Percentiles rank a stretch among this genome's conserved stretches.
These are phyloP conservation scores for Chrysomela aeneicollis DNA, from an alignment of 2,888 invertebrate species.

Conservation along the genomic window DNA sequence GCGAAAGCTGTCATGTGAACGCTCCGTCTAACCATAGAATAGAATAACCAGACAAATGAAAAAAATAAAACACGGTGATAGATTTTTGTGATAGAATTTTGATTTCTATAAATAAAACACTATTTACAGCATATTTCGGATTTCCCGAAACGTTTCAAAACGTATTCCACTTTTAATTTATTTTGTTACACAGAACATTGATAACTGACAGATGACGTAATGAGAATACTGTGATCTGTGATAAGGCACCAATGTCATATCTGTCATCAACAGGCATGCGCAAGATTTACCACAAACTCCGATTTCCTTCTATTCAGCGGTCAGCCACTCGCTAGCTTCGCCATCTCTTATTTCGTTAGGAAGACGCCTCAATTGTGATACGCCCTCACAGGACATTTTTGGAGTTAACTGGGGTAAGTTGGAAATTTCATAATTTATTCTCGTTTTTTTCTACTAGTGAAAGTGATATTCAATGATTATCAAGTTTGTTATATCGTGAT, in stretches of 20 bases:
- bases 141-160: too few relatives aligned
- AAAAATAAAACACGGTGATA: too few relatives aligned
- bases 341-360: conserved; percentile 62
- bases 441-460: conserved; percentile 8
- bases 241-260: not conserved
- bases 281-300: not conserved
- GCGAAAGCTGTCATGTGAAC: too few relatives aligned
- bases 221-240: not conserved
- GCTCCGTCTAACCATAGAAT: too few relatives aligned
- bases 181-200: too few relatives aligned
- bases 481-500: not conserved
- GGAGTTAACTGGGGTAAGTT: conserved; percentile 61
- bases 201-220: too few relatives aligned
- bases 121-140: too few relatives aligned
- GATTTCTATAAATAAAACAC: too few relatives aligned
- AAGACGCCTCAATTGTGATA: conserved; percentile 62
- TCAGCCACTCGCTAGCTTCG: conserved; percentile 57
- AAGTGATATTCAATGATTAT: not conserved
- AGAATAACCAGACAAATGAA: too few relatives aligned
- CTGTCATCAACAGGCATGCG: conserved; percentile 7
- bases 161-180: too few relatives aligned
- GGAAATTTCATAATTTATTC: conserved; percentile 20
- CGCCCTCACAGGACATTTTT: conserved; percentile 68
- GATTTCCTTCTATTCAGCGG: conserved; percentile 13
- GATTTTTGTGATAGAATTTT: too few relatives aligned